These are phyloP conservation scores for Arge pagana DNA, from an alignment of 2,888 invertebrate genomes.

Conservation along the genomic window DNA sequence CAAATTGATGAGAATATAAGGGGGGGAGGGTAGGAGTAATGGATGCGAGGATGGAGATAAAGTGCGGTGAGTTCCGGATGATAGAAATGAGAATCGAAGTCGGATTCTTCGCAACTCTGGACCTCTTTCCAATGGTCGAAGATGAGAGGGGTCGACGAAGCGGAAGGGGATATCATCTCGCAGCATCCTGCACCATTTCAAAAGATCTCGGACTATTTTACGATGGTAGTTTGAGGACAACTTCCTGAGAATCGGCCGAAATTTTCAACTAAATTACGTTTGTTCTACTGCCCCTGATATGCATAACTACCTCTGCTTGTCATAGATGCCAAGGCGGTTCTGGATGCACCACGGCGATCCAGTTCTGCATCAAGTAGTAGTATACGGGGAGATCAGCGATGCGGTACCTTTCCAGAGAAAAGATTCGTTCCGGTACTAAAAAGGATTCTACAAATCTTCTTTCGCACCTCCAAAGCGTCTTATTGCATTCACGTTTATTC, in stretches of 20 bases:
- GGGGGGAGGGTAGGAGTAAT: too few species aligned
- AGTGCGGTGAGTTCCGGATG: too few species aligned
- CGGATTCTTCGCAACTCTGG: too few species aligned
- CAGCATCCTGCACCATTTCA: conserved; percentile 19
- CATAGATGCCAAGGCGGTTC: conserved; percentile 44
- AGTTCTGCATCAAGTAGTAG: conserved; percentile 26
- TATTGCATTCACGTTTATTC: too few species aligned
- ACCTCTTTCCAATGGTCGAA: too few species aligned
- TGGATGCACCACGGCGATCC: conserved; percentile 22
- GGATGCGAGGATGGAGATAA: too few species aligned
- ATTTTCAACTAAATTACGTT: conserved; percentile 56
- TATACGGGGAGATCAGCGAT: conserved; percentile 29
- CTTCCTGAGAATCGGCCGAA: conserved; percentile 46
- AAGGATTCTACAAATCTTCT: too few species aligned
- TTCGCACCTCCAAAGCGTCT: background rate
- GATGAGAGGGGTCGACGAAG: too few species aligned
- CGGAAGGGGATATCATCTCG: too few species aligned
- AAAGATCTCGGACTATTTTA: conserved; percentile 52
- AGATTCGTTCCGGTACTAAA: too few species aligned
- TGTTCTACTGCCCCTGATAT: conserved; percentile 52
- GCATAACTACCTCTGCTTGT: conserved; percentile 54
- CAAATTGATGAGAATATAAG: too few species aligned
- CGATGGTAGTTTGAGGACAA: conserved; percentile 52
- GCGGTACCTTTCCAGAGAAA: conserved; percentile 34
- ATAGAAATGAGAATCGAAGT: too few species aligned